Conservation (phyloP, 1,140 invertebrate species). For the Drepana arcuata region DNA sequence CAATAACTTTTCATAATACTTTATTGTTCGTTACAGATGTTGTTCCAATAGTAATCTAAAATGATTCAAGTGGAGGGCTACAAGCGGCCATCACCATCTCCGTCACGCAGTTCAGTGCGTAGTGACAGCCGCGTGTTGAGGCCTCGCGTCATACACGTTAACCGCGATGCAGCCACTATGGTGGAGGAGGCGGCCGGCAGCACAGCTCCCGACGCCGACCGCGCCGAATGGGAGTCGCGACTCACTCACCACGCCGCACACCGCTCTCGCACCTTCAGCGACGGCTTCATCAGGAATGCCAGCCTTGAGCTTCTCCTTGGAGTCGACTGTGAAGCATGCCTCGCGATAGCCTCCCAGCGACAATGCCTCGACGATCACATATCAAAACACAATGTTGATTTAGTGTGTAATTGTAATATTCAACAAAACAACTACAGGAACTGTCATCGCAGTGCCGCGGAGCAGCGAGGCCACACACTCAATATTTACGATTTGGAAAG, state of each 20-base stretch:
- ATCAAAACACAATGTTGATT: constrained; percentile 53
- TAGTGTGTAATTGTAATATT: constrained; percentile 64
- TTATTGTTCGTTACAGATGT: too few species aligned
- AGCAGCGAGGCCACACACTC: constrained; percentile 49
- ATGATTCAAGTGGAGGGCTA: constrained; percentile 59
- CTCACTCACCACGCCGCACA: constrained; percentile 28
- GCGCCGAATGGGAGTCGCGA: constrained; percentile 37
- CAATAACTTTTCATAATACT: too few species aligned
- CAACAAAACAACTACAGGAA: constrained; percentile 58
- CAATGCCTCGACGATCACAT: constrained; percentile 50
- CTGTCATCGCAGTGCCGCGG: constrained; percentile 35
- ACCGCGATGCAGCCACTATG: constrained; percentile 67
- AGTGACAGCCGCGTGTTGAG: constrained; percentile 52
- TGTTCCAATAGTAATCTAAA: constrained; percentile 10
- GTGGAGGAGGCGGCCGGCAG: constrained; percentile 39
- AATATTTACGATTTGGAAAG: constrained; percentile 60
- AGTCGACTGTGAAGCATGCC: constrained; percentile 65
- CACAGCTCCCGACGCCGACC: constrained; percentile 12
- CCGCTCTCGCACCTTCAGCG: constrained; percentile 64
- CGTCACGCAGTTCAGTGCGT: constrained; percentile 55
- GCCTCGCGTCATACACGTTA: constrained; percentile 65
- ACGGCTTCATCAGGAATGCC: constrained; percentile 66
- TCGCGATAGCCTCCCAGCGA: constrained; percentile 46
- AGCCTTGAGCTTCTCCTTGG: constrained; percentile 65
- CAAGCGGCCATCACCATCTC: constrained; percentile 54